Percentiles rank a stretch among this genome's conserved stretches.
phyloP scores from a whole-genome alignment of 92 coral and sea anemone genomes.

The Blastomussa wellsi region DNA sequence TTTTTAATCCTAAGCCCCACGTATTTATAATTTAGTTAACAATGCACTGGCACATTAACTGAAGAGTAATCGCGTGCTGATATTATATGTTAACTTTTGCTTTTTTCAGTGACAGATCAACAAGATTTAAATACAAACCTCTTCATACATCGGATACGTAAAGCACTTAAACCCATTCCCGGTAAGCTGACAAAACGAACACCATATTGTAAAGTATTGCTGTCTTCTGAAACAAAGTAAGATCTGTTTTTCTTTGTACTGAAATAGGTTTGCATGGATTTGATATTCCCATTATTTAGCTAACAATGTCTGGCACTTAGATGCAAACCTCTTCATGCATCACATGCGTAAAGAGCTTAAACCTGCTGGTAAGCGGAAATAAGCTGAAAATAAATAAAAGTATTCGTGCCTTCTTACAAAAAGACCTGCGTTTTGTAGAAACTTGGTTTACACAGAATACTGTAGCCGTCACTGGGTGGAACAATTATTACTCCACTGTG shows the following conservation, averaged over 20 bases:
- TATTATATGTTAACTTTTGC: not conserved
- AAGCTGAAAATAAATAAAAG: no score
- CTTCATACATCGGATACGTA: not conserved
- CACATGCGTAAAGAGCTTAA: no score
- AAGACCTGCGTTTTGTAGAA: not conserved
- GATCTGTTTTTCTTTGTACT: no score
- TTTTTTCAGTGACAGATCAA: slow-evolving; percentile 1
- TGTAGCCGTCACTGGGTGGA: not conserved
- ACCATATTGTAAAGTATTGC: no score
- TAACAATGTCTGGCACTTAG: no score
- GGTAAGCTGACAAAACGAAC: not conserved
- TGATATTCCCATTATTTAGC: no score
- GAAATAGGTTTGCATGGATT: no score
- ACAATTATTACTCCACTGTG: not conserved
- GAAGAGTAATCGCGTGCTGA: not conserved
- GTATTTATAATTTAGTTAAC: no score
- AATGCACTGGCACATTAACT: not conserved
- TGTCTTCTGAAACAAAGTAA: no score
- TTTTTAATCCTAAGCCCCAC: not conserved
- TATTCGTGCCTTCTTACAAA: no score
- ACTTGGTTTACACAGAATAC: not conserved
- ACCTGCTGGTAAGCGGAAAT: no score
- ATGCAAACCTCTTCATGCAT: no score
- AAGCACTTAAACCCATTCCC: not conserved
- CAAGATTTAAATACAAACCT: not conserved